Conservation (phyloP, 2,113 vertebrate species). For the Gymnorhina tibicen region DNA sequence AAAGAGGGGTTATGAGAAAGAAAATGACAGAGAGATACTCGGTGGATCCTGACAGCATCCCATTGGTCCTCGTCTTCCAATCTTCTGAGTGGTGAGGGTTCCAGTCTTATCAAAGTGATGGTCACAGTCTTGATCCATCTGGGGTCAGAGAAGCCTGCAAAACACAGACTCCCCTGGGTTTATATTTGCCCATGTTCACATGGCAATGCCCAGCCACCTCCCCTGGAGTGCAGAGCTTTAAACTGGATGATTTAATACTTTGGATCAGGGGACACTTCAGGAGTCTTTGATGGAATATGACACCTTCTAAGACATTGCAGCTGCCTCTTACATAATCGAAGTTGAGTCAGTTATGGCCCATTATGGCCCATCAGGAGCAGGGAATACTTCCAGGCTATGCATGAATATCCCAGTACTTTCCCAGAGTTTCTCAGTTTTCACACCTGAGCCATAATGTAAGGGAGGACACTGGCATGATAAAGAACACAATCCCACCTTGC, state of each 20-base stretch:
- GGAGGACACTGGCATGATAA: background rate
- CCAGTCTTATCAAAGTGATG: background rate
- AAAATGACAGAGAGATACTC: background rate
- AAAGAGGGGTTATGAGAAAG: background rate
- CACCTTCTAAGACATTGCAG: background rate
- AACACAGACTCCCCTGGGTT: background rate
- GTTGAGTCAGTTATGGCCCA: background rate
- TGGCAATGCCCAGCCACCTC: background rate
- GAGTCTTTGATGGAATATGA: background rate
- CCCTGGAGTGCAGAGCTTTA: background rate
- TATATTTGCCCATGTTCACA: rapidly evolving
- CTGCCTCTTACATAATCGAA: background rate
- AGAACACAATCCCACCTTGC: background rate
- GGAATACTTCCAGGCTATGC: background rate
- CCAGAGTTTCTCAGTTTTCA: background rate
- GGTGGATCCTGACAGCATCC: background rate
- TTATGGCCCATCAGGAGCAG: background rate
- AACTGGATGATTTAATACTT: background rate
- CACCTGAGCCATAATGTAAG: background rate
- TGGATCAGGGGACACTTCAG: background rate
- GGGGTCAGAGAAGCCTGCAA: rapidly evolving
- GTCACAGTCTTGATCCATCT: background rate
- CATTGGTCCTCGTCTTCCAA: background rate
- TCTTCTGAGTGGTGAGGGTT: background rate
- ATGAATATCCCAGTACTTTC: background rate